Base-by-base conservation (phyloP, 2,888 invertebrate species). In the Orthosia gothica region DNA sequence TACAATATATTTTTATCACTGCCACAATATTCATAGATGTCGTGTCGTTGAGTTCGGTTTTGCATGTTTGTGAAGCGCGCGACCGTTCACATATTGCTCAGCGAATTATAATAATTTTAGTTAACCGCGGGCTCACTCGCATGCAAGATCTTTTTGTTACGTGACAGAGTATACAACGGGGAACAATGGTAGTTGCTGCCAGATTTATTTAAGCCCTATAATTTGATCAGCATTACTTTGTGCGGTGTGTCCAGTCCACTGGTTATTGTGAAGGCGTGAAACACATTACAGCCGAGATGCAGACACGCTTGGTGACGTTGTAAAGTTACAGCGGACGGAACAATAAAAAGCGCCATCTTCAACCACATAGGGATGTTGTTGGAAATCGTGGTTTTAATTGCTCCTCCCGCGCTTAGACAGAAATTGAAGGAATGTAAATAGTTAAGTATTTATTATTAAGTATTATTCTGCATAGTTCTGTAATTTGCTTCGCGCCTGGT, bases 401-500 rank as follows among this genome's bases (percentile, higher is more conserved):
- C 57, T 74, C 74, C 78, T 85, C 83, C 84, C 88, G 88, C 84
- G 86, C 70, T 82, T 76, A 73, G 79, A 86, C 72, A 68, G 72
- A 81, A 84, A 84, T 76, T 87, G 76, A 63, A 84, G 90, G 90
- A 89, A 87, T 95, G 95, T 95, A 95, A 83, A 95, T 95, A 95
- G 92, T 91, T 94, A 92, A 93, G 94, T 95, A 93, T 94, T 94
- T 95, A 94, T 94, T 93, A 90, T 90, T 94, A 94, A 94, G 94
- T 93, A 94, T 93, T 92, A 91, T 88, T 93, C 92, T 92, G 93
- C 93, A 91, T 92, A 90, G 85, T 89, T 87, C 93, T 94, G 94
- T 94, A 94, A 95, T 95, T 90, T 95, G 95, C 92, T 95, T 95
- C 95, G 95, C 95, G 95, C 93, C 95, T 91, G 90, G 84, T 65